phyloP scores from a whole-genome alignment of 1,140 invertebrate genomes.

The Pseudomyrmex flavicornis region DNA sequence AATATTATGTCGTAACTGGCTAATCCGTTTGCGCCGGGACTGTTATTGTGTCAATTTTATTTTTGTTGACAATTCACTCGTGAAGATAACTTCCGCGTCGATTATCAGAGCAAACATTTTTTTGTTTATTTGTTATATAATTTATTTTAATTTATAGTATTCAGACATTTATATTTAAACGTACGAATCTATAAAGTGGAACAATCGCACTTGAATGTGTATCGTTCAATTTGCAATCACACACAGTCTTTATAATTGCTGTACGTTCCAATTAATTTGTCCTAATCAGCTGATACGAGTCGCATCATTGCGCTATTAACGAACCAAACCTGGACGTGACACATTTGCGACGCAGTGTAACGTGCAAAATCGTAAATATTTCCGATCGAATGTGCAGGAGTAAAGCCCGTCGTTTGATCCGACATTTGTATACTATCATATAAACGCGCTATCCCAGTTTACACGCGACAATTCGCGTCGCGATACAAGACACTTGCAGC shows the following conservation, averaged over 20 bases:
- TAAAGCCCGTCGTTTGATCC: slow-evolving; percentile 6
- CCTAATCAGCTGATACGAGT: neutral
- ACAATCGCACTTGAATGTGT: no score
- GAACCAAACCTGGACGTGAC: slow-evolving; percentile 24
- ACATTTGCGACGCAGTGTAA: neutral
- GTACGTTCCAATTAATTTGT: slow-evolving; percentile 24
- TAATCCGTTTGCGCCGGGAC: neutral
- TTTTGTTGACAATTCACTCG: neutral
- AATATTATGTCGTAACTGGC: slow-evolving; percentile 5
- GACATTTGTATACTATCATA: neutral
- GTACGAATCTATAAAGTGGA: no score
- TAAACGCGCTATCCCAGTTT: neutral
- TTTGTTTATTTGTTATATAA: no score
- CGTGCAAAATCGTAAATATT: slow-evolving; percentile 16
- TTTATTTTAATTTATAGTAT: no score
- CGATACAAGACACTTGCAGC: neutral
- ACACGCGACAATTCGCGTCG: neutral
- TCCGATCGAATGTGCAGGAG: neutral
- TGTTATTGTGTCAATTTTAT: neutral
- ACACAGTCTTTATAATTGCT: neutral
- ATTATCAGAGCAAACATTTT: no score
- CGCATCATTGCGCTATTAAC: neutral
- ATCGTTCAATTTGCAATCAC: neutral
- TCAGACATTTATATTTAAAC: no score
- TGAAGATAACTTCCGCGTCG: neutral